Evolutionary conservation across 2,113 vertebrate species (phyloP).

Genomic region (Electrona antarctica): DNA sequence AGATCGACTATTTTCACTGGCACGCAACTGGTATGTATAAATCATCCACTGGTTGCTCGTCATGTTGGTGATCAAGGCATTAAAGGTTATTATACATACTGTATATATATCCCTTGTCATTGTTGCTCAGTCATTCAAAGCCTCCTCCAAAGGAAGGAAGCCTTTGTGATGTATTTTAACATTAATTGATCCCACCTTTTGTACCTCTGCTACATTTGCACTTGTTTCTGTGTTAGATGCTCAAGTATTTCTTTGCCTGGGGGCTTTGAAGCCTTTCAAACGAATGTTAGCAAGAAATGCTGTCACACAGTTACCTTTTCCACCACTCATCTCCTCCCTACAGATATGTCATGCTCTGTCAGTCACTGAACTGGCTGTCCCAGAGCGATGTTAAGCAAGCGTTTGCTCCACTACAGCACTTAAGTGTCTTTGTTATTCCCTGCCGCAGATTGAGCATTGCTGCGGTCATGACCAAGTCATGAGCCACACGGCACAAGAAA

Average conservation of each 20-base stretch:
- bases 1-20: too few relatives aligned
- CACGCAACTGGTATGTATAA: too few relatives aligned
- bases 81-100: too few relatives aligned
- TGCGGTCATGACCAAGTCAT: slow-evolving; percentile 38
- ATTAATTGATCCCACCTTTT: too few relatives aligned
- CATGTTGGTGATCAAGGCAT: too few relatives aligned
- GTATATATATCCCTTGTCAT: not conserved
- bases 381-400: slow-evolving; percentile 33
- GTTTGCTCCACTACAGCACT: slow-evolving; percentile 57
- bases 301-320: not conserved
- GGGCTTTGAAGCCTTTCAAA: not conserved
- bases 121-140: too few relatives aligned
- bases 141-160: too few relatives aligned
- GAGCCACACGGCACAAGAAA: slow-evolving; percentile 17
- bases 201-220: too few relatives aligned
- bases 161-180: too few relatives aligned
- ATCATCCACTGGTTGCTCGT: too few relatives aligned
- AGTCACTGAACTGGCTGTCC: slow-evolving; percentile 53
- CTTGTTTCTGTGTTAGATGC: not conserved
- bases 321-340: slow-evolving; percentile 38
- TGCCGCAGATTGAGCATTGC: slow-evolving; percentile 18
- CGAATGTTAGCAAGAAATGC: slow-evolving; percentile 2
- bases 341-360: slow-evolving; percentile 62
- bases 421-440: slow-evolving; percentile 10
- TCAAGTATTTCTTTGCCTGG: not conserved